Conservation (phyloP, 2,888 invertebrate genomes). For the Ecliptopera silaceata region DNA sequence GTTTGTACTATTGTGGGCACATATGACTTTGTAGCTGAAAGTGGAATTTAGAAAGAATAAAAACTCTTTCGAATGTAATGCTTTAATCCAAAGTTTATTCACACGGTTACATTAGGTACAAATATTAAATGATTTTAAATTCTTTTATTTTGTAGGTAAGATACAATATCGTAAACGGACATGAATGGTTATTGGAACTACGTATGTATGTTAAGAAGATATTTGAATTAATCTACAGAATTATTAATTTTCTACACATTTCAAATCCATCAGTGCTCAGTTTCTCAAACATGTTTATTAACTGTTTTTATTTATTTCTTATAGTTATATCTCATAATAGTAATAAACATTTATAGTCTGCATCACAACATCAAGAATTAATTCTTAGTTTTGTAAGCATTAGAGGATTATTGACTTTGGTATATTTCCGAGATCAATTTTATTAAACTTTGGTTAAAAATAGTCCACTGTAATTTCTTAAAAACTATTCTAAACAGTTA, state of each 20-base stretch:
- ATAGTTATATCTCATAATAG: too few species aligned
- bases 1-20: too few species aligned
- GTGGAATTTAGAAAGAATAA: not conserved
- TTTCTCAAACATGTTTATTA: conserved; percentile 28
- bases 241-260: conserved; percentile 46
- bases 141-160: conserved; percentile 13
- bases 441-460: conserved; percentile 4
- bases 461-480: conserved; percentile 4
- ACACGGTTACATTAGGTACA: conserved; percentile 32
- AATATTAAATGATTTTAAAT: conserved; percentile 28
- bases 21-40: too few species aligned
- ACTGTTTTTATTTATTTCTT: too few species aligned
- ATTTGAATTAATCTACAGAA: conserved; percentile 30
- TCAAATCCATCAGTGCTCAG: conserved; percentile 70
- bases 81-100: conserved; percentile 17
- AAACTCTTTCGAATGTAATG: not conserved
- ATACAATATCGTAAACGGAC: conserved; percentile 8
- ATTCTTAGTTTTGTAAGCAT: too few species aligned
- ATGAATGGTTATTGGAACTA: conserved; percentile 15
- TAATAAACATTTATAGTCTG: too few species aligned
- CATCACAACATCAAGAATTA: too few species aligned
- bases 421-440: too few species aligned
- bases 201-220: conserved; percentile 1
- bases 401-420: too few species aligned
- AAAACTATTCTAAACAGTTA: conserved; percentile 6